Base-by-base conservation (phyloP, 1,140 invertebrate genomes). In the Berghia stephanieae region DNA sequence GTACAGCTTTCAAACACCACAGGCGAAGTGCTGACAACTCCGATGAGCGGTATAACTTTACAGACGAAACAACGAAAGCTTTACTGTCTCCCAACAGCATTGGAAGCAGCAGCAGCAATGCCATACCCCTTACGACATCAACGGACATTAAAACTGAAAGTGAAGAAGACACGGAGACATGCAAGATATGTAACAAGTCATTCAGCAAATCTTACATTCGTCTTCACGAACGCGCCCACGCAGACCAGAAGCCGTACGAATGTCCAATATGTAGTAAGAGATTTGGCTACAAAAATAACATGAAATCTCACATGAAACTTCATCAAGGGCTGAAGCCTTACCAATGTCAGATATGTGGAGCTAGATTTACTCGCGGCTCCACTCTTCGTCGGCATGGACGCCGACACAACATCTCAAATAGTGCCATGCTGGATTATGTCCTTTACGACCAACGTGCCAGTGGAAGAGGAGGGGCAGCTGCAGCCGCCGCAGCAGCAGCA, bases 41-140 rank as follows among this genome's bases (percentile, higher is more conserved):
- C 24, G 27, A 55, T 2, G 69, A 72, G n/a, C 38, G 82, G 60
- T 94, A 94, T 52, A 93, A 95, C 87, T 96, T 97, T 86, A 95
- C 95, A 71, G 91, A 95, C 46, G 95, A 96, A 85, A 95, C 96
- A 91, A 92, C 44, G 93, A 75, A 79, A 21, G 52, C n/a, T n/a
- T n/a, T n/a, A n/a, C n/a, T n/a, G n/a, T n/a, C n/a, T n/a, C n/a
- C n/a, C n/a, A n/a, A n/a, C n/a, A n/a, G n/a, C n/a, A n/a, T n/a
- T n/a, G n/a, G n/a, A n/a, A n/a, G n/a, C n/a, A n/a, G n/a, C n/a
- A n/a, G n/a, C n/a, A n/a, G n/a, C n/a, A n/a, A n/a, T n/a, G n/a
- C n/a, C n/a, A n/a, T n/a, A n/a, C n/a, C n/a, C n/a, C n/a, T n/a
- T n/a, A n/a, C 77, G 40, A 79, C 75, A 46, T 31, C 67, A 42